Evolutionary conservation across 2,888 invertebrate genomes (phyloP).

Genomic region (Anticlea derivata): DNA sequence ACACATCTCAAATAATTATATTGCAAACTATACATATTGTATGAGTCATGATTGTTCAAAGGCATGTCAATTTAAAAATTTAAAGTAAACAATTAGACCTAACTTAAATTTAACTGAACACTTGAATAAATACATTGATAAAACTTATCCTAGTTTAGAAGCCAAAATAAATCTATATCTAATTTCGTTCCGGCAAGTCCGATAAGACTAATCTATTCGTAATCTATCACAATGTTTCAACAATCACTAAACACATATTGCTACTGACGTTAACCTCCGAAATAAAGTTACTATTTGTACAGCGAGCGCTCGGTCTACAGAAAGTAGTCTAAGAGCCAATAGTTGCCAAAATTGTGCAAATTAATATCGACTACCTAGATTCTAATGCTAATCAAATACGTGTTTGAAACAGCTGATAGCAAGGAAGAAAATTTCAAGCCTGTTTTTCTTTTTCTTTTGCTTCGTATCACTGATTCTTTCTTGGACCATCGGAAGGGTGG

Average conservation of each 20-base stretch:
- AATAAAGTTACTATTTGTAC: not conserved
- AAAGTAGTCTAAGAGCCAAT: not conserved
- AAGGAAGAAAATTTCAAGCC: too few relatives aligned
- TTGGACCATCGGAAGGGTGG: too few relatives aligned
- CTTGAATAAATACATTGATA: slow-evolving; percentile 11
- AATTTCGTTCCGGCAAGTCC: slow-evolving; percentile 24
- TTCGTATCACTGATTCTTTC: too few relatives aligned
- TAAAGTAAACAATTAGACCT: not conserved
- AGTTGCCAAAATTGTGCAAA: not conserved
- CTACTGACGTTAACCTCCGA: slow-evolving; percentile 1
- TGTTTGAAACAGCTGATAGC: not conserved
- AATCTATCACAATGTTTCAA: slow-evolving; percentile 27
- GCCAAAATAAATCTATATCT: slow-evolving; percentile 10
- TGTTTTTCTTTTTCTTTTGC: too few relatives aligned
- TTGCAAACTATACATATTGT: too few relatives aligned
- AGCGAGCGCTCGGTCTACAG: not conserved
- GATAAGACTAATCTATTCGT: slow-evolving; percentile 24
- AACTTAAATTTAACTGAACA: slow-evolving; percentile 17
- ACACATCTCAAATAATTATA: too few relatives aligned
- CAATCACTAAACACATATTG: slow-evolving; percentile 26
- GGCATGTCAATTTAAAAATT: too few relatives aligned
- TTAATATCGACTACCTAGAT: slow-evolving; percentile 5
- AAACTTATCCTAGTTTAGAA: slow-evolving; percentile 1
- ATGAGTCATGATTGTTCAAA: too few relatives aligned
- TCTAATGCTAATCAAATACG: too few relatives aligned